Base-by-base conservation (phyloP, 2,797 vertebrate species). In the Lepidocolaptes lacrymiger region DNA sequence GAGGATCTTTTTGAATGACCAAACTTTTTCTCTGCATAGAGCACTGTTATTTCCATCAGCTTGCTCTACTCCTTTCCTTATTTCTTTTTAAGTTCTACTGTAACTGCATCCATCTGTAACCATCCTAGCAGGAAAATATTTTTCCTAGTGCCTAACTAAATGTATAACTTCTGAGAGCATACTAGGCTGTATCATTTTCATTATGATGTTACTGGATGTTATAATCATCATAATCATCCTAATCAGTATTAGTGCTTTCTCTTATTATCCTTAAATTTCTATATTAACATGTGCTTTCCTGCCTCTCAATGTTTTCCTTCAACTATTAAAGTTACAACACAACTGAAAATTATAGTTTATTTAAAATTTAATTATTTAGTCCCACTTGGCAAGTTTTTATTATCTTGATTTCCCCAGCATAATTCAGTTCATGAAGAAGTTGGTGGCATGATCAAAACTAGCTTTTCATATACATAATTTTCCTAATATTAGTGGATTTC, bases 121-220 rank as follows among this genome's bases (percentile, higher is more conserved):
- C 28, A 80, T 24, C 23, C 6, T 5, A 92, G n/a, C 34, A 80
- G 51, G 48, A 96, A 92, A 93, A 90, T 2, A 46, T 30, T 80
- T 73, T 92, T 96, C 30, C 71, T 51, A 39, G 52, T 74, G 62
- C 34, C 41, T 84, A 76, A 92, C 62, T 75, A 94, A 87, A 93
- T 28, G 21, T 46, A 36, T 84, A 85, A 92, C 64, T 91, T 95
- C 56, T 76, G 37, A 78, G 19, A 69, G 28, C n/a, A 66, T 64
- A 75, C 21, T 68, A 78, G 49, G 15, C 30, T 69, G 39, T 66
- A 84, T 92, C 8, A 82, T 91, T 94, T 94, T 94, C 84, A 54
- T 93, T 96, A 85, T 73, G 79, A 72, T 83, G 89, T 94, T 88
- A 61, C 67, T 78, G 48, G 46, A 96, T 91, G 63, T 71, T 96